These are phyloP conservation scores for Crenichthys baileyi DNA, from an alignment of 2,797 vertebrate species.

Conservation along the genomic window DNA sequence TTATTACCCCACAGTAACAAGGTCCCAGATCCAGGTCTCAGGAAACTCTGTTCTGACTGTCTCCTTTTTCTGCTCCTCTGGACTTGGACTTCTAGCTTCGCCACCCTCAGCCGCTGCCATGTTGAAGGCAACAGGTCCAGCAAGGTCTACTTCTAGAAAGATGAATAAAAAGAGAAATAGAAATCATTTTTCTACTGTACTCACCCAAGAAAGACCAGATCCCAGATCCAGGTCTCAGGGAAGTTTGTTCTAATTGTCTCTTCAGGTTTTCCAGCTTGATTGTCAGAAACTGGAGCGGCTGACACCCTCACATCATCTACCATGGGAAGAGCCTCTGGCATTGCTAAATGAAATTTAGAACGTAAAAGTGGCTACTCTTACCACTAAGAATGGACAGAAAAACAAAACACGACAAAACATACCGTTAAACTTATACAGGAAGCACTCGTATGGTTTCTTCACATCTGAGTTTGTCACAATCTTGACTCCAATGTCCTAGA, in stretches of 20 bases:
- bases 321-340: slow-evolving; percentile 9
- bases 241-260: slow-evolving; percentile 52
- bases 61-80: slow-evolving; percentile 32
- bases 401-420: not conserved
- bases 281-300: not conserved
- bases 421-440: not conserved
- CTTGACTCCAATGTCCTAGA: slow-evolving; percentile 81
- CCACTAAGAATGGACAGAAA: not conserved
- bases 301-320: not conserved
- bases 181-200: slow-evolving; percentile 15
- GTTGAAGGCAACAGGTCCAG: slow-evolving; percentile 48
- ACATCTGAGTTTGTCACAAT: slow-evolving; percentile 84
- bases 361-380: not conserved
- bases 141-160: slow-evolving; percentile 21
- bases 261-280: not conserved
- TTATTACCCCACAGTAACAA: slow-evolving; percentile 81
- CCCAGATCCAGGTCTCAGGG: slow-evolving; percentile 63
- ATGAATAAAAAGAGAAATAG: slow-evolving; percentile 4
- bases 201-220: slow-evolving; percentile 53
- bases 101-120: not conserved
- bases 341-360: slow-evolving; percentile 6
- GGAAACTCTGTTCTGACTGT: slow-evolving; percentile 77
- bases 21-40: slow-evolving; percentile 87
- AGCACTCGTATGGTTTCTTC: slow-evolving; percentile 64
- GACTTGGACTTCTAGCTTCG: fast-evolving